Evolutionary conservation across 1,140 invertebrate species (phyloP).

Genomic region (Doryteuthis pealeii): DNA sequence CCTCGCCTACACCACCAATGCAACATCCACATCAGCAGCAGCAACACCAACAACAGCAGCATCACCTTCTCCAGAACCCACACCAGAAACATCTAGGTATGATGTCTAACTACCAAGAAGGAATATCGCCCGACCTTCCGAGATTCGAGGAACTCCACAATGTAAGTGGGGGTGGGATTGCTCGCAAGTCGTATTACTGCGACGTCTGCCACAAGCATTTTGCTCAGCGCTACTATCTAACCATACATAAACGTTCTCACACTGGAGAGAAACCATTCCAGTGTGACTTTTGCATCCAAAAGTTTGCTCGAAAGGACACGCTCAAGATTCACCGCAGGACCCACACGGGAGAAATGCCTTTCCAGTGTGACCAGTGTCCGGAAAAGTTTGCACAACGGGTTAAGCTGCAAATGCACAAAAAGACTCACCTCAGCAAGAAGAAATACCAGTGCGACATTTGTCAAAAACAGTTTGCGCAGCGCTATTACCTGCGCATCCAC

Average conservation of each 20-base stretch:
- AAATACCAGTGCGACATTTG: slow-evolving; percentile 63
- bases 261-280: slow-evolving; percentile 31
- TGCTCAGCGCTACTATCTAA: slow-evolving; percentile 44
- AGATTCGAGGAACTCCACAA: not conserved
- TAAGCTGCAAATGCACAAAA: slow-evolving; percentile 71
- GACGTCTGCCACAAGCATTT: slow-evolving; percentile 25
- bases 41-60: not conserved
- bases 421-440: slow-evolving; percentile 80
- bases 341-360: slow-evolving; percentile 93
- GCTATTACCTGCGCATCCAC: slow-evolving; percentile 14
- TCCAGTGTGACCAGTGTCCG: slow-evolving; percentile 85
- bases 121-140: not conserved
- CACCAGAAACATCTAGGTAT: not conserved
- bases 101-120: not conserved
- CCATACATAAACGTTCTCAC: slow-evolving; percentile 32
- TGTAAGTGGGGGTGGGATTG: not conserved
- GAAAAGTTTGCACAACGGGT: slow-evolving; percentile 30
- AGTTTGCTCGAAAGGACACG: slow-evolving; percentile 21
- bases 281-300: slow-evolving; percentile 28
- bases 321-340: slow-evolving; percentile 63
- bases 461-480: slow-evolving; percentile 3
- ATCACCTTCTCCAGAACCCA: not conserved
- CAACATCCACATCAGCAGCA: not conserved
- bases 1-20: not conserved
- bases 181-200: slow-evolving; percentile 63